Evolutionary conservation across 2,797 vertebrate genomes (phyloP).

Genomic region (Muscicapa striata): DNA sequence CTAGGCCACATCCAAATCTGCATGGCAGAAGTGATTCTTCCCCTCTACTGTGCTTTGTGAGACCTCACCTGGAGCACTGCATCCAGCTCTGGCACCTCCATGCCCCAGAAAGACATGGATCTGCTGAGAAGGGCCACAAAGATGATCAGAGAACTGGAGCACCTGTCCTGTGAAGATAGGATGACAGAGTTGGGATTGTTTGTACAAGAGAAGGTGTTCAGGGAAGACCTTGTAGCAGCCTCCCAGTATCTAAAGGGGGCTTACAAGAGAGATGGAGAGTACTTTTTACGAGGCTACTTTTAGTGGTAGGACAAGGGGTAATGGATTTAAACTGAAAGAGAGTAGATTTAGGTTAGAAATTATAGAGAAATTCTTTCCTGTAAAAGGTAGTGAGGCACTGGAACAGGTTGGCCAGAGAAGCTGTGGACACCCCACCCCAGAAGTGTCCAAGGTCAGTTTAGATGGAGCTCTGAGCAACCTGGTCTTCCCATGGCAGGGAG

Average conservation of each 20-base stretch:
- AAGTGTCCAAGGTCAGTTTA: not conserved
- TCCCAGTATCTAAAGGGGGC: not conserved
- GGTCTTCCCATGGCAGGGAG: fast-evolving
- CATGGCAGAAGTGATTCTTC: not conserved
- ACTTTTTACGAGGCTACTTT: not conserved
- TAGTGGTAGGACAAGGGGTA: not conserved
- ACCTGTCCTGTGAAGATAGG: not conserved
- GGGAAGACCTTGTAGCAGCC: not conserved
- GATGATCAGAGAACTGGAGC: not conserved
- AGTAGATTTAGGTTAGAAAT: not conserved
- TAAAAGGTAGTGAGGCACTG: not conserved
- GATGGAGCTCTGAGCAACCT: not conserved
- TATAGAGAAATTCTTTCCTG: not conserved
- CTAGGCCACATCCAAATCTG: not conserved
- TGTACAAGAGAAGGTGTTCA: not conserved
- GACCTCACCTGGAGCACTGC: not conserved
- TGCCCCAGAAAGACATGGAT: not conserved
- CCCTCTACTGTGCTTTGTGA: not conserved
- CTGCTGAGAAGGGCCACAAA: not conserved
- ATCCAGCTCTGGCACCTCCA: not conserved
- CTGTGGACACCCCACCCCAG: not conserved
- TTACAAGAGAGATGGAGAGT: not conserved
- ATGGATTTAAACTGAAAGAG: not conserved
- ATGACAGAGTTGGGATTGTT: not conserved
- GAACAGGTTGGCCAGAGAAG: not conserved